Base-by-base conservation (phyloP, 2,888 invertebrate species). In the Papilio elwesi region DNA sequence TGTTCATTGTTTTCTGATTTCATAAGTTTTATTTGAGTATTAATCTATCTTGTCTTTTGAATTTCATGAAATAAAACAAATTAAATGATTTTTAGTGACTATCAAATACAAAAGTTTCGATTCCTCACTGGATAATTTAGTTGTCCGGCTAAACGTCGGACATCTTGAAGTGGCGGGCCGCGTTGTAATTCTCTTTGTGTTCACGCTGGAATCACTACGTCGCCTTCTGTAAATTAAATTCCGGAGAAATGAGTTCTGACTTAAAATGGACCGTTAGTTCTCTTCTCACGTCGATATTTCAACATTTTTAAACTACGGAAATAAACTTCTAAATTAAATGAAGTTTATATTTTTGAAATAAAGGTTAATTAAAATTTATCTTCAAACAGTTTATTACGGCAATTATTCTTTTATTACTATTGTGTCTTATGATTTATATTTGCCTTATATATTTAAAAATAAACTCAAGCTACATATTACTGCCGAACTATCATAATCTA, bases 141-240 rank as follows among this genome's bases (percentile, higher is more conserved):
- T 15, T 52, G 64, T 70, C 63, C 70, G 48, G 52, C 43, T 59
- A 59, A 65, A 66, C 52, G 52, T 10, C 47, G 13, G 67, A 71
- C 66, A 71, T 66, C 62, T 67, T 59, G 67, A 55, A 47, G 38
- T 9, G 55, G 11, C 57, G 62, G 15, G 15, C 69, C 43, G 65
- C 47, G 48, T 67, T 66, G 67, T 53, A 71, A 71, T 71, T 62
- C 67, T 26, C 59, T 67, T 71, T 71, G 67, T 71, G 71, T 67
- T 62, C 71, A 47, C 57, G 66, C 47, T 67, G 43, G 52, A 71
- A 71, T 71, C 71, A 71, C 71, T 51, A 38, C 71, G 71, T 47
- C 66, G 70, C 70, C 38, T 70, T 66, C 68, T 53, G 16, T 71
- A 71, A 71, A 71, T 71, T 59, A 59, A 71, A 67, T 71, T 71